These are phyloP conservation scores for Smittia aterrima DNA, from an alignment of 2,888 invertebrate genomes.

Conservation along the genomic window DNA sequence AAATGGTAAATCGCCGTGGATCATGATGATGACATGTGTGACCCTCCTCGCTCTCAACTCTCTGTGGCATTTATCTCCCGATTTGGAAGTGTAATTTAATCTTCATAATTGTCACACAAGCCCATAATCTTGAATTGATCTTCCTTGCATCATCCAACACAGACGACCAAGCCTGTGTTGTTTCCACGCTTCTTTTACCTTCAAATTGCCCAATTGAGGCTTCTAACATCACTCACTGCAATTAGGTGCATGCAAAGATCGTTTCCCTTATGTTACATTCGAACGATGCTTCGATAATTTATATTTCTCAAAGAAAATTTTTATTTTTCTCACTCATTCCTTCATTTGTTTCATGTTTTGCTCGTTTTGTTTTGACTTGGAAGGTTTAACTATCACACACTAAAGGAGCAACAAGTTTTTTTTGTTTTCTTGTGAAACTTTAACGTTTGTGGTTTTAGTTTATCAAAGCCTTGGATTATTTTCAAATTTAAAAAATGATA, in stretches of 20 bases:
- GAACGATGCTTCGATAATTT: no score
- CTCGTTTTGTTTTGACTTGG: no score
- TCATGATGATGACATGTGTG: background rate
- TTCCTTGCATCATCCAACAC: background rate
- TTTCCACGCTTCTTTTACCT: background rate
- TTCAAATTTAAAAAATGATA: no score
- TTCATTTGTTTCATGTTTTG: slow-evolving; percentile 1
- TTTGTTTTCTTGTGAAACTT: background rate
- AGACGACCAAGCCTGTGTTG: background rate
- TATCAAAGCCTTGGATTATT: no score
- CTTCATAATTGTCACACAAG: slow-evolving; percentile 3
- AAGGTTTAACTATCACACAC: no score
- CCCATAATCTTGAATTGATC: background rate
- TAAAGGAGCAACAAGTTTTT: no score
- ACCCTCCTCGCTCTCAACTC: background rate
- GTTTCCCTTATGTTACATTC: background rate
- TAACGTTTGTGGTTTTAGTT: no score
- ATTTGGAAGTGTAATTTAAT: background rate
- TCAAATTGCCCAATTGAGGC: background rate
- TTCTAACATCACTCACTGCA: background rate
- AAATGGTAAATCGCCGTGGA: slow-evolving; percentile 21
- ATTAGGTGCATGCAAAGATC: slow-evolving; percentile 34
- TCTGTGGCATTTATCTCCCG: slow-evolving; percentile 26
- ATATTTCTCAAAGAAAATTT: no score
- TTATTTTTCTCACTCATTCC: background rate